phyloP scores from a whole-genome alignment of 2,888 invertebrate genomes.

The Eurytoma californica region DNA sequence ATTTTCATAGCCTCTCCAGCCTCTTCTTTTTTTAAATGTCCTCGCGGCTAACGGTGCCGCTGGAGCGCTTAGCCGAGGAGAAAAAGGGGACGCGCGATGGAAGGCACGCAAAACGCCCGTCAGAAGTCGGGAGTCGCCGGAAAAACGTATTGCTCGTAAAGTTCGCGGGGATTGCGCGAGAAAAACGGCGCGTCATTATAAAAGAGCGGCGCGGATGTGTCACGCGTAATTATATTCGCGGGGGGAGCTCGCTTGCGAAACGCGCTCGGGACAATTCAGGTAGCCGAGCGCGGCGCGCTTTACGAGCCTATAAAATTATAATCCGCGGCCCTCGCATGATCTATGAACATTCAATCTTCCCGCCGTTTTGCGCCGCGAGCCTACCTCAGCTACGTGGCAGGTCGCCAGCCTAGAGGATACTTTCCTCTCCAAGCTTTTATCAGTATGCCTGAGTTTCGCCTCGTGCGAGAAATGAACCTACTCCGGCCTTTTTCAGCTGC shows the following conservation, averaged over 20 bases:
- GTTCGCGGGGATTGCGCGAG: conserved; percentile 24
- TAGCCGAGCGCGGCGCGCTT: conserved; percentile 47
- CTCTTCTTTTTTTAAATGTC: too few relatives aligned
- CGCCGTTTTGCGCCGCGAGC: neutral
- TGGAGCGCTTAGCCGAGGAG: too few relatives aligned
- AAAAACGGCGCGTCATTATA: neutral
- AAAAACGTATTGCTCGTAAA: conserved; percentile 44
- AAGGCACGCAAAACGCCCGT: too few relatives aligned
- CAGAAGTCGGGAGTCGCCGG: neutral
- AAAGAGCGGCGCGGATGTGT: conserved; percentile 30
- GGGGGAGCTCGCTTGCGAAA: conserved; percentile 29
- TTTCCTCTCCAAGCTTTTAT: too few relatives aligned
- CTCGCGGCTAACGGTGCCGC: too few relatives aligned
- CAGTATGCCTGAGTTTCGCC: too few relatives aligned
- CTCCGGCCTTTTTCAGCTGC: too few relatives aligned
- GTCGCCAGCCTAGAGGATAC: too few relatives aligned
- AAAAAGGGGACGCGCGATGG: too few relatives aligned
- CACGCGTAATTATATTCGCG: conserved; percentile 45
- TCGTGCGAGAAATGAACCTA: too few relatives aligned
- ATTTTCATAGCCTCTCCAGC: neutral
- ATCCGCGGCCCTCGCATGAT: conserved; percentile 49
- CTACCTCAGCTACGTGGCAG: neutral
- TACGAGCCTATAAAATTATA: conserved; percentile 56
- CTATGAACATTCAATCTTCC: conserved; percentile 52
- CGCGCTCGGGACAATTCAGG: conserved; percentile 50